phyloP scores from a whole-genome alignment of 2,113 vertebrate species.

The Danionella cerebrum region DNA sequence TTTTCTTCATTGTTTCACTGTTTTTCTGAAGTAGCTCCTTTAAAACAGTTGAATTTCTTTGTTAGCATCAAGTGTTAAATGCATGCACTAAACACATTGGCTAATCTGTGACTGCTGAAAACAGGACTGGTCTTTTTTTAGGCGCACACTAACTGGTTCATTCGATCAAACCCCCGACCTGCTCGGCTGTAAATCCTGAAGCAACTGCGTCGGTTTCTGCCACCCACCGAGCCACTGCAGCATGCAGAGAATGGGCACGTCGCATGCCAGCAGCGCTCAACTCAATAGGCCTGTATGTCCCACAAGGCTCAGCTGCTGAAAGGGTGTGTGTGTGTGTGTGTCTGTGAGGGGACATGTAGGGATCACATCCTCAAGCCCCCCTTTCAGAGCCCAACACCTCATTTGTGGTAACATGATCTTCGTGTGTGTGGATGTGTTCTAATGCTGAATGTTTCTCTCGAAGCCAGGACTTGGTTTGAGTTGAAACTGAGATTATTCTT shows the following conservation, averaged over 20 bases:
- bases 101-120: neutral
- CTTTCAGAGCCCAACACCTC: conserved; percentile 5
- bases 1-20: no score
- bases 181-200: conserved; percentile 55
- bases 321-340: conserved; percentile 17
- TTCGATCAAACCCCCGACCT: conserved; percentile 66
- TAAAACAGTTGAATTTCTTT: no score
- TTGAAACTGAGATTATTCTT: no score
- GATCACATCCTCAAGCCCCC: conserved; percentile 22
- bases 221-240: conserved; percentile 62
- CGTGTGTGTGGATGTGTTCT: neutral
- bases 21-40: no score
- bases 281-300: conserved; percentile 48
- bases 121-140: conserved; percentile 62
- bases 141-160: conserved; percentile 57
- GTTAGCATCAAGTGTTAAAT: neutral
- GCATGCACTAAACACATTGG: neutral
- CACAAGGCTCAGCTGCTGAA: conserved; percentile 28
- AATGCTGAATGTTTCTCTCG: neutral
- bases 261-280: conserved; percentile 61
- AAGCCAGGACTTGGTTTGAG: neutral
- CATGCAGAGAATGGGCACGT: conserved; percentile 52
- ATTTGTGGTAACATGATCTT: conserved; percentile 19
- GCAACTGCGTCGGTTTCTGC: conserved; percentile 62
- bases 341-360: neutral